These are phyloP conservation scores for Podarcis lilfordi DNA, from an alignment of 2,797 vertebrate species.

Conservation along the genomic window DNA sequence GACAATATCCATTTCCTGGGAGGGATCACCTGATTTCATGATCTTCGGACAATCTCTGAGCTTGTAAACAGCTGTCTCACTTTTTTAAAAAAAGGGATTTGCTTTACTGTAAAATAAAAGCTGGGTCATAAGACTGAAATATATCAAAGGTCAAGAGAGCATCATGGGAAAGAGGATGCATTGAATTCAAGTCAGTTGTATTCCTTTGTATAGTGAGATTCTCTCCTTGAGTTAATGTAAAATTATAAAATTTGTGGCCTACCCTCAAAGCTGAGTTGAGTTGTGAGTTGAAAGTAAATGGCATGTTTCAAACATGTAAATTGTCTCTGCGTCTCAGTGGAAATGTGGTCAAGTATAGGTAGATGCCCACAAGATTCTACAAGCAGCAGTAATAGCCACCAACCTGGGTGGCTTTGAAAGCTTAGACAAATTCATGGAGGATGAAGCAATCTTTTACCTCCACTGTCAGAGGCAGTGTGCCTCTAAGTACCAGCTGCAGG, in stretches of 20 bases:
- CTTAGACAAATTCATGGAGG: too few relatives aligned
- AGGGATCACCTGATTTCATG: conserved; percentile 67
- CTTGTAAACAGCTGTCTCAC: conserved; percentile 61
- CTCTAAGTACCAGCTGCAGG: too few relatives aligned
- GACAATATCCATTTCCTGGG: conserved; percentile 66
- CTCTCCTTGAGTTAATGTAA: background rate
- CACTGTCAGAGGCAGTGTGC: too few relatives aligned
- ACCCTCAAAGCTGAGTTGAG: too few relatives aligned
- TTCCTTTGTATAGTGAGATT: background rate
- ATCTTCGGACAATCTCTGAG: conserved; percentile 63
- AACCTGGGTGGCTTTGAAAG: too few relatives aligned
- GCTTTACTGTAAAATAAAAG: conserved; percentile 36
- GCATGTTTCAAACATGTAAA: background rate
- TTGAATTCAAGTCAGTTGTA: background rate
- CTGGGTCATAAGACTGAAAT: conserved; percentile 35
- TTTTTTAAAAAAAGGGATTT: conserved; percentile 44
- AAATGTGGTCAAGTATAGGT: background rate
- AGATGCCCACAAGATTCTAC: background rate
- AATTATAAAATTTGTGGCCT: background rate
- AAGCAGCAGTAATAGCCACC: too few relatives aligned
- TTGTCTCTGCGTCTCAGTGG: background rate
- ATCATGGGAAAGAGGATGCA: background rate
- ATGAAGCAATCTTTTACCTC: too few relatives aligned
- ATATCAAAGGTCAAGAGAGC: conserved; percentile 43
- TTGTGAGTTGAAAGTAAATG: background rate